Conservation (phyloP, 2,797 vertebrate species). For the Parotocinclus haroldoi region DNA sequence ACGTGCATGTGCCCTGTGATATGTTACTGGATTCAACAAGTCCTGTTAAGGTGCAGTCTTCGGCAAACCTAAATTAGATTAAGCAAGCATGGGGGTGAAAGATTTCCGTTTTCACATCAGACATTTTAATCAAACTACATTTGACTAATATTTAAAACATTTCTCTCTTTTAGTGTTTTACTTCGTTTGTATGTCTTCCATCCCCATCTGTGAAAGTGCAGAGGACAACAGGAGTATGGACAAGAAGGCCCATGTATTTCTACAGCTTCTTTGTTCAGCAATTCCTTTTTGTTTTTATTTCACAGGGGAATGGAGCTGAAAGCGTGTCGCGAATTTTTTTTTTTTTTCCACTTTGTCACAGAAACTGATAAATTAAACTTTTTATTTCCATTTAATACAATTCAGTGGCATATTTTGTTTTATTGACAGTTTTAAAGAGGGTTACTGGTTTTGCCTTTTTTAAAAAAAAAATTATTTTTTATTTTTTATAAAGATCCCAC, state of each 20-base stretch:
- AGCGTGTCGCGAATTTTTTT: not conserved
- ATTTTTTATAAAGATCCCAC: no score
- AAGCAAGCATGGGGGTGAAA: no score
- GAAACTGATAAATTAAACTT: slow-evolving; percentile 33
- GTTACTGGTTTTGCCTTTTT: not conserved
- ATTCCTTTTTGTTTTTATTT: slow-evolving; percentile 2
- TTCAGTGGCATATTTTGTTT: not conserved
- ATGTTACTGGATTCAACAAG: no score
- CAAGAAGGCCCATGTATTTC: slow-evolving; percentile 27
- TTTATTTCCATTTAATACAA: slow-evolving; percentile 31
- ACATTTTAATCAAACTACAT: no score
- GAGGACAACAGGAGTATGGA: slow-evolving; percentile 7
- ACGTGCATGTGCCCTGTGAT: no score
- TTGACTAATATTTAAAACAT: no score
- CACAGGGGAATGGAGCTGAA: not conserved
- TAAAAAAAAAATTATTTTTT: no score
- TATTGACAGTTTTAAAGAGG: not conserved
- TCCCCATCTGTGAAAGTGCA: not conserved
- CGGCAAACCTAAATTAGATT: no score
- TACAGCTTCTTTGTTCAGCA: not conserved
- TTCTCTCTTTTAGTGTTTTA: not conserved
- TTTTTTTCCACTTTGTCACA: slow-evolving; percentile 10
- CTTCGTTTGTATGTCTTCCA: not conserved
- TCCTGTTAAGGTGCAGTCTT: no score
- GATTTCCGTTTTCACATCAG: no score